Evolutionary conservation across 2,113 vertebrate species (phyloP).

Genomic region (Nothocercus julius): DNA sequence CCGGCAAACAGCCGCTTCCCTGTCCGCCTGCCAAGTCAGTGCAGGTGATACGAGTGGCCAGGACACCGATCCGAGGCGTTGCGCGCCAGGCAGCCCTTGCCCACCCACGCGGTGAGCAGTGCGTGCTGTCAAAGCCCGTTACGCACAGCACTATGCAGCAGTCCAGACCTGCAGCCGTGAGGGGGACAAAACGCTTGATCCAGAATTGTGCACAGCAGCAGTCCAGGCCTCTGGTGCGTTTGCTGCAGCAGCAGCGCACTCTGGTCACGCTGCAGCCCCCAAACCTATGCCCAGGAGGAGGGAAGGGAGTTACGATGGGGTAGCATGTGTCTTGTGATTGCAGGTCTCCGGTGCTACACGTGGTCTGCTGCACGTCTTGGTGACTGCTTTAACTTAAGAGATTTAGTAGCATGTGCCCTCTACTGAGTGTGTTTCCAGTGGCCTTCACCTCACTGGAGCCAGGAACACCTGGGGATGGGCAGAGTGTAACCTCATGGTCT

Average conservation of each 20-base stretch:
- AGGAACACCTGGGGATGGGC: no score
- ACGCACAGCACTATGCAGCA: background rate
- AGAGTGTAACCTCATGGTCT: background rate
- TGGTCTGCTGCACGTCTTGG: background rate
- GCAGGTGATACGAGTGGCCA: background rate
- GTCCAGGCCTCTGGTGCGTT: background rate
- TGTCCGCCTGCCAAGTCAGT: background rate
- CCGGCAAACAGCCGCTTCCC: background rate
- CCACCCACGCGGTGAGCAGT: background rate
- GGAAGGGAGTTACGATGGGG: background rate
- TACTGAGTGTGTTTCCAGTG: rapidly evolving
- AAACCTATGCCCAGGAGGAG: background rate
- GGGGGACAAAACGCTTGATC: background rate
- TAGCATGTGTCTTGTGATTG: slow-evolving; percentile 4
- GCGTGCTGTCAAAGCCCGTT: background rate
- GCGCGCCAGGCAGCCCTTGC: background rate
- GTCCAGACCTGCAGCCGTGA: background rate
- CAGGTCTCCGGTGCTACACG: background rate
- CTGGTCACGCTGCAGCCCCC: background rate
- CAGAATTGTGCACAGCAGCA: background rate
- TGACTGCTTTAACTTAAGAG: background rate
- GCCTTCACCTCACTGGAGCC: background rate
- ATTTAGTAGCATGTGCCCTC: background rate
- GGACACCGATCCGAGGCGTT: background rate
- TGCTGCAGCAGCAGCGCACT: background rate